Base-by-base conservation (phyloP, 2,797 vertebrate species). In the Thunnus albacares region DNA sequence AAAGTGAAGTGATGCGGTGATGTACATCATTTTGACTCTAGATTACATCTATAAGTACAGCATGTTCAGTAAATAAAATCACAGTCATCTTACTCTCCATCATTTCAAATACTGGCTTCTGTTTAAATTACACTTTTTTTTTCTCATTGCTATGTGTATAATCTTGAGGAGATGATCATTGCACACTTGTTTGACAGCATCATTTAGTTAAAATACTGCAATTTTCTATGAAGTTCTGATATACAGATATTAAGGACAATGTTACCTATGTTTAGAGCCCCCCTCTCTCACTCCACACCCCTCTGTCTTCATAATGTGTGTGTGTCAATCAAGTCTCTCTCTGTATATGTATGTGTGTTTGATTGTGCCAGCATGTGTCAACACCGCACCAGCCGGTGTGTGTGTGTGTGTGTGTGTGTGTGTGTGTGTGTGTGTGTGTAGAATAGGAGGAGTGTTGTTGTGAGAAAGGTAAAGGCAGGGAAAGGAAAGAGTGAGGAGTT, bases 381-480 rank as follows among this genome's bases (percentile, higher is more conserved):
- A 78, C 82, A 49, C 55, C 45, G 80, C 73, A 78, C 72, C 83
- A 83, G 83, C 74, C 71, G 10, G 26, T 63, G 55, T 58, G 65
- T 64, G 56, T 57, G 43, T 71, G 47, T 79, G 59, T 76, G 63
- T 64, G 60, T 33, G 30, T 57, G 52, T 53, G 17, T 69, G 59
- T 76, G 63, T 64, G 60, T 33, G 30, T 57, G 52, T 53, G 17
- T 69, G 26, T 59, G 56, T 59, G 62, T 75, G 51, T 72, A 24
- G 60, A 83, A 77, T 89, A 66, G 49, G 57, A 77, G 91, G 75
- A 77, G 75, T 9, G 26, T 65, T 91, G 84, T 78, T 82, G 75
- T 80, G 87, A 81, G 88, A 89, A 87, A 93, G 83, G 83, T 86
- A 90, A 71, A 86, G 79, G 86, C 78, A 89, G 80, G 85, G 76